Conservation (phyloP, 30 jellyfish, hydroid and myxozoan species). For the Turritopsis rubra region DNA sequence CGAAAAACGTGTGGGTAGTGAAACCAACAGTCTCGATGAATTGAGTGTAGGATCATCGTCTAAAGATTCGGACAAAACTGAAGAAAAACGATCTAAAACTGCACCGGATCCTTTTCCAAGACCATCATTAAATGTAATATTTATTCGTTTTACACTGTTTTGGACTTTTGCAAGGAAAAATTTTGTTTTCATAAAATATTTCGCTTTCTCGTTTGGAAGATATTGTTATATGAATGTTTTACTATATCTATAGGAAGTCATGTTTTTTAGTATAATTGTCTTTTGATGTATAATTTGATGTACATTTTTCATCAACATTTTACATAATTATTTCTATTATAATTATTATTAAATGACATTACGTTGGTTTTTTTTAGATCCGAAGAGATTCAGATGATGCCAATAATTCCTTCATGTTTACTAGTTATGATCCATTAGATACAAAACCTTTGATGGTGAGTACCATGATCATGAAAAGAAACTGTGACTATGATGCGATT, state of each 20-base stretch:
- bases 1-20: slow-evolving; percentile 88
- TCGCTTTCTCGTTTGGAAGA: no score
- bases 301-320: not conserved
- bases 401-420: slow-evolving; percentile 56
- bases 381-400: slow-evolving; percentile 52
- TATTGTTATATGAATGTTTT: no score
- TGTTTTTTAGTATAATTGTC: not conserved
- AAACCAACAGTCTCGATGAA: slow-evolving; percentile 77
- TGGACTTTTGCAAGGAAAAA: no score
- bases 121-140: not conserved
- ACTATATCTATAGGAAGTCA: no score
- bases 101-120: not conserved
- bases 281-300: not conserved
- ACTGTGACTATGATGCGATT: no score
- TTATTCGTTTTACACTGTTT: not conserved
- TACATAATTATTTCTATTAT: not conserved
- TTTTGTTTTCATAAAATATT: no score
- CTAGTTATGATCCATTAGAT: slow-evolving; percentile 82
- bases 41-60: slow-evolving; percentile 64
- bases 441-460: slow-evolving; percentile 74
- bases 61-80: slow-evolving; percentile 37
- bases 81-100: not conserved
- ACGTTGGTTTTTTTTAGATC: slow-evolving; percentile 4
- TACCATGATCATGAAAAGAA: not conserved
- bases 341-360: not conserved